Base-by-base conservation (phyloP, 2,797 vertebrate species). In the Chaetophractus vellerosus region DNA sequence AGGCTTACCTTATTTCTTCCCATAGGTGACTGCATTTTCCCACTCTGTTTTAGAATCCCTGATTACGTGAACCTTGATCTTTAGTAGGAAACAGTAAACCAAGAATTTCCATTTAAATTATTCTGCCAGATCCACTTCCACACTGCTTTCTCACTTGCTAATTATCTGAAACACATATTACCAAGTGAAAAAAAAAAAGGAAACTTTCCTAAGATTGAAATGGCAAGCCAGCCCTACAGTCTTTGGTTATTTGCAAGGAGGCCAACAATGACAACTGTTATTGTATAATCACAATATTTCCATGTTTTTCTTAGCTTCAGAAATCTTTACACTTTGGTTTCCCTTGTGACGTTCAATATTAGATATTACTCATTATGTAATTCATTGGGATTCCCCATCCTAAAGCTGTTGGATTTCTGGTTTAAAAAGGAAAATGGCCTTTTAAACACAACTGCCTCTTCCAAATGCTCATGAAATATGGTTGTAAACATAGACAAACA, bases 101-200 rank as follows among this genome's bases (percentile, higher is more conserved):
- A 74, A 75, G 52, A 36, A 45, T 75, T 12, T 52, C 71, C 5
- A 66, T 61, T 96, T 93, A 64, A 90, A 83, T 94, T 89, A 90
- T 64, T 76, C 24, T 91, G n/a, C 33, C 55, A 64, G 64, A 41
- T 81, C 61, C 55, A 36, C 8, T 52, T 79, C 86, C 2, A 48
- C 21, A 90, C 23, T 71, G 48, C 64, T 93, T 87, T 93, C 76
- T 79, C 86, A 48, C 81, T 59, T 93, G 45, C 33, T 92, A 93
- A 89, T 90, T 45, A 64, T 64, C 59, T 71, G 50, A 92, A 84
- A 81, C 88, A 95, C 94, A 84, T 88, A 71, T 64, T 85, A 75
- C 23, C 23, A 90, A 83, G 57, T 19, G 61, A n/a, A 66, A 89
- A 89, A 66, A 89, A 89, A 63, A 7, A 59, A 38, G 38, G 36